Conservation (phyloP, 2,113 vertebrate species). For the Oenanthe melanoleuca region DNA sequence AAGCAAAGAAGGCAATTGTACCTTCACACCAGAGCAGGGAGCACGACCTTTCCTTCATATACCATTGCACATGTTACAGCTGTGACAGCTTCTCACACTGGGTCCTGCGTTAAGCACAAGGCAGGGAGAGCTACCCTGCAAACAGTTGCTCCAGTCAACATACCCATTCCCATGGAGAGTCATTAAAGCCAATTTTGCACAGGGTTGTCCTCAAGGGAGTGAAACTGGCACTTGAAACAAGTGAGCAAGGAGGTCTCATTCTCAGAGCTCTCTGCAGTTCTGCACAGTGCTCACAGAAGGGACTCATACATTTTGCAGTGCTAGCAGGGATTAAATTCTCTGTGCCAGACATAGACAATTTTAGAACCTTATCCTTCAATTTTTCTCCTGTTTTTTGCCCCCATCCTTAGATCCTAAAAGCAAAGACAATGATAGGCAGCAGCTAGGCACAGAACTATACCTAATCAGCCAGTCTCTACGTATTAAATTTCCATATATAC, state of each 20-base stretch:
- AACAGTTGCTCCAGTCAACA: neutral
- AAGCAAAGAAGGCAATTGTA: neutral
- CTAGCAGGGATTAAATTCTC: neutral
- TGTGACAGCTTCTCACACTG: neutral
- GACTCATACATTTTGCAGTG: neutral
- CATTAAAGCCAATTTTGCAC: neutral
- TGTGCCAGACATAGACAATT: neutral
- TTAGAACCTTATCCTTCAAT: neutral
- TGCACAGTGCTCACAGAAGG: neutral
- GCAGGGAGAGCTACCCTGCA: neutral
- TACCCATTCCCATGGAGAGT: neutral
- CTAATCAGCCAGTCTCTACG: neutral
- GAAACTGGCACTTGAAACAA: neutral
- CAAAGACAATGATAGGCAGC: neutral
- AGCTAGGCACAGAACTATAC: neutral
- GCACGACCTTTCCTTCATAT: neutral
- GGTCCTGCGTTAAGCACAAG: neutral
- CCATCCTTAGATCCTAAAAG: neutral
- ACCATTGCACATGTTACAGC: neutral
- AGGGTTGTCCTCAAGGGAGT: neutral
- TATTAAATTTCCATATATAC: slow-evolving; percentile 17
- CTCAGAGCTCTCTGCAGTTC: neutral
- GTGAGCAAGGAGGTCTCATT: neutral
- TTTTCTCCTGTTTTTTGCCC: neutral
- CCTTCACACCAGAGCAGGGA: neutral